These are phyloP conservation scores for Apolygus lucorum DNA, from an alignment of 1,140 invertebrate species.

Conservation along the genomic window DNA sequence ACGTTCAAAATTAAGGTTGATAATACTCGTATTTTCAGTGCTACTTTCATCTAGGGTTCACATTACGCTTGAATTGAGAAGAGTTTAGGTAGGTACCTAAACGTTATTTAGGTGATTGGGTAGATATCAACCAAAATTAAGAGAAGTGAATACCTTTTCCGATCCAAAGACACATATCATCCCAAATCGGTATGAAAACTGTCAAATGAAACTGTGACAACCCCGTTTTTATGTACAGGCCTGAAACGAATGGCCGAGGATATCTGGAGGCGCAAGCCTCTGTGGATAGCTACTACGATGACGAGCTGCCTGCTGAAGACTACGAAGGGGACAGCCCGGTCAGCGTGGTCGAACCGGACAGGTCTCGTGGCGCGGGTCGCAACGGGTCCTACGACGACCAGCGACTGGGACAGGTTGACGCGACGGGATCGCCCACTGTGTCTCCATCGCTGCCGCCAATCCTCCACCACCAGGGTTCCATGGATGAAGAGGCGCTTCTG, in stretches of 20 bases:
- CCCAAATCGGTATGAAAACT: no score
- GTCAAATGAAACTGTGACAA: no score
- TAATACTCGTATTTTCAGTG: no score
- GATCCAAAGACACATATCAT: no score
- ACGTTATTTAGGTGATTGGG: no score
- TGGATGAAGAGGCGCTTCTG: constrained; percentile 23
- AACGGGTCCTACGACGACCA: constrained; percentile 4
- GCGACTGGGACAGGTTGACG: constrained; percentile 29
- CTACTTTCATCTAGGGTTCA: no score
- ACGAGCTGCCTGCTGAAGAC: constrained; percentile 32
- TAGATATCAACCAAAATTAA: no score
- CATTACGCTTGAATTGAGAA: no score
- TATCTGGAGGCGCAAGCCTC: constrained; percentile 36
- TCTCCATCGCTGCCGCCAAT: constrained; percentile 26
- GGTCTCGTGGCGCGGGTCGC: constrained; percentile 30
- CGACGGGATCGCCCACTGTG: constrained; percentile 28
- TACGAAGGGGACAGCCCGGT: constrained; percentile 34
- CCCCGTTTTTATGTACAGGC: constrained; percentile 29
- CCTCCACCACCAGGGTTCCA: constrained; percentile 2
- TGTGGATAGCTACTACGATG: constrained; percentile 42
- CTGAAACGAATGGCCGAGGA: constrained; percentile 18
- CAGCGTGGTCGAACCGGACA: constrained; percentile 39
- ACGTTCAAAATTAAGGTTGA: no score
- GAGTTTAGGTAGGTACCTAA: no score
- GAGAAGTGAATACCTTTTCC: no score